Evolutionary conservation across 2,888 invertebrate species (phyloP).

Genomic region (Drepanosiphum platanoidis): DNA sequence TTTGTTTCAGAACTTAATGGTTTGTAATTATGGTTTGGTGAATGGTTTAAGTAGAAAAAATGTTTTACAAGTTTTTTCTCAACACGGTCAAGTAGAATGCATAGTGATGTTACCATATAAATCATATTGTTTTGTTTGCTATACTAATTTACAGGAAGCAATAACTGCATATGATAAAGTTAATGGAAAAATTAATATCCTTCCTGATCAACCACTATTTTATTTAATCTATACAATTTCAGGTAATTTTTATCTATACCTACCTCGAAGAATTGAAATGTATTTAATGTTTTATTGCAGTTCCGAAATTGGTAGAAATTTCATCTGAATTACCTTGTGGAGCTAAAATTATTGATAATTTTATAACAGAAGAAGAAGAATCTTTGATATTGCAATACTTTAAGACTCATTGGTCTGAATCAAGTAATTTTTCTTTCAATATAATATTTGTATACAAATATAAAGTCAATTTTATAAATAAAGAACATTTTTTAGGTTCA

Average conservation of each 20-base stretch:
- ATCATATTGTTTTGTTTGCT: conserved; percentile 82
- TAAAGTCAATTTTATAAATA: not conserved
- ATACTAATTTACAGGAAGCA: conserved; percentile 70
- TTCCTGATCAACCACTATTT: conserved; percentile 37
- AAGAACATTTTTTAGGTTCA: conserved; percentile 8
- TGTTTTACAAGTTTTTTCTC: conserved; percentile 71
- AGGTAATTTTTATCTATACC: conserved; percentile 27
- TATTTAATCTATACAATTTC: conserved; percentile 60
- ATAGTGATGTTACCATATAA: conserved; percentile 81
- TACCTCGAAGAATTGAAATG: not conserved
- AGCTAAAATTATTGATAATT: conserved; percentile 57
- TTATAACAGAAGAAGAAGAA: conserved; percentile 62
- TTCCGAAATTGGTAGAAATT: conserved; percentile 25
- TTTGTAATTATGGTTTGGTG: conserved; percentile 89
- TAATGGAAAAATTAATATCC: conserved; percentile 70
- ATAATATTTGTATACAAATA: not conserved
- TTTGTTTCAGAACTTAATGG: conserved; percentile 74
- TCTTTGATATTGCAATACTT: conserved; percentile 54
- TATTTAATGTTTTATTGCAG: conserved; percentile 12
- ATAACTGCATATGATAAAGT: conserved; percentile 71
- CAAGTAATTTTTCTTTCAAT: too few species aligned
- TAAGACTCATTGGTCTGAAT: conserved; percentile 39
- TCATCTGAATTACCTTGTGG: conserved; percentile 36
- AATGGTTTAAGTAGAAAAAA: conserved; percentile 79
- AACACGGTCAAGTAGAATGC: conserved; percentile 71